These are phyloP conservation scores for Carlito syrichta DNA, from an alignment of 2,113 vertebrate genomes.

Conservation along the genomic window DNA sequence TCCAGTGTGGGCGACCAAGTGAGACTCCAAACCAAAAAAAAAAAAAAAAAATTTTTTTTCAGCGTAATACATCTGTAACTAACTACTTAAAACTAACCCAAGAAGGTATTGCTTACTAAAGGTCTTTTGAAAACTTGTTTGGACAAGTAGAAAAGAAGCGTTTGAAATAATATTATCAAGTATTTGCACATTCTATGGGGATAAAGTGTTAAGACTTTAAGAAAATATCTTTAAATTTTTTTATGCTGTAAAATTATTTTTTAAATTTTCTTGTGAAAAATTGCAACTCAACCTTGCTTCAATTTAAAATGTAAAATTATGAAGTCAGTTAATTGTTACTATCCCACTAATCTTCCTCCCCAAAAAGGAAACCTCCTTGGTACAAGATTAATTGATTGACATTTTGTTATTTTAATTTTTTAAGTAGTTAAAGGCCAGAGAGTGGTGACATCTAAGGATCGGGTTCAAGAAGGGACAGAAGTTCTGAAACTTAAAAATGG, in stretches of 20 bases:
- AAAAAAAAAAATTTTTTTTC: no score
- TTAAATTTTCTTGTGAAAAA: background rate
- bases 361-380: background rate
- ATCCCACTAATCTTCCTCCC: background rate
- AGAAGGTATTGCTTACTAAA: background rate
- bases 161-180: background rate
- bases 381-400: background rate
- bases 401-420: background rate
- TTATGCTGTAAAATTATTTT: no score
- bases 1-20: no score
- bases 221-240: conserved; percentile 20
- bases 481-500: conserved; percentile 74
- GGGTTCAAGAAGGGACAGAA: conserved; percentile 56
- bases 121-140: background rate
- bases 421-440: conserved; percentile 54
- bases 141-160: background rate
- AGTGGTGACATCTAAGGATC: conserved; percentile 57
- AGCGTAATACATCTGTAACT: background rate
- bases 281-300: background rate
- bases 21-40: no score
- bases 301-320: background rate
- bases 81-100: background rate
- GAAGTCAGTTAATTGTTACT: background rate
- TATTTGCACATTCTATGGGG: background rate
- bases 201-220: background rate